phyloP scores from a whole-genome alignment of 2,888 invertebrate genomes.

The Tholera decimalis region DNA sequence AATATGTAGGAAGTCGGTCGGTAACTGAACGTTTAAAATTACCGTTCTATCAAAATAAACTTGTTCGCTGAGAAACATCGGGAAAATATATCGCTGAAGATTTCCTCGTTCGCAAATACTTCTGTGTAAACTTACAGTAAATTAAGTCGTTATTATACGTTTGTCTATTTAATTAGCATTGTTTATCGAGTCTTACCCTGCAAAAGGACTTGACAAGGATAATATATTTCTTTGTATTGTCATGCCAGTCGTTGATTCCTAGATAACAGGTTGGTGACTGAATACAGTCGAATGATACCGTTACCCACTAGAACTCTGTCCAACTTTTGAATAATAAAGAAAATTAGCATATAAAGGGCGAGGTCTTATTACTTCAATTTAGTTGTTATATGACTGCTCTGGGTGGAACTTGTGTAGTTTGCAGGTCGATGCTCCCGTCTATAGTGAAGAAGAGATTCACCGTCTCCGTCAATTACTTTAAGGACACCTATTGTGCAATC shows the following conservation, averaged over 20 bases:
- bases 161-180: slow-evolving; percentile 35
- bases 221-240: slow-evolving; percentile 16
- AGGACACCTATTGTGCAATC: slow-evolving; percentile 52
- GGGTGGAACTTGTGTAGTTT: slow-evolving; percentile 48
- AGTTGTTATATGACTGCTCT: slow-evolving; percentile 51
- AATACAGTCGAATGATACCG: slow-evolving; percentile 40
- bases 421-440: slow-evolving; percentile 53
- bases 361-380: slow-evolving; percentile 63
- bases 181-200: slow-evolving; percentile 30
- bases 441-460: slow-evolving; percentile 52
- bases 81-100: slow-evolving; percentile 9
- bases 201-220: slow-evolving; percentile 19
- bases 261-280: neutral
- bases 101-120: slow-evolving; percentile 31
- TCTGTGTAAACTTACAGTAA: slow-evolving; percentile 21
- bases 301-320: slow-evolving; percentile 29
- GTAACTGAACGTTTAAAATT: slow-evolving; percentile 30
- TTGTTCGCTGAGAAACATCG: slow-evolving; percentile 12
- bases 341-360: slow-evolving; percentile 63
- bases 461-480: slow-evolving; percentile 50
- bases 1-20: slow-evolving; percentile 21
- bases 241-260: neutral
- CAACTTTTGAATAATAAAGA: slow-evolving; percentile 55
- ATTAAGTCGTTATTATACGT: slow-evolving; percentile 24
- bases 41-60: slow-evolving; percentile 26